Conservation (phyloP, 35 echinoderm and acorn worm genomes). For the Hemicentrotus pulcherrimus region DNA sequence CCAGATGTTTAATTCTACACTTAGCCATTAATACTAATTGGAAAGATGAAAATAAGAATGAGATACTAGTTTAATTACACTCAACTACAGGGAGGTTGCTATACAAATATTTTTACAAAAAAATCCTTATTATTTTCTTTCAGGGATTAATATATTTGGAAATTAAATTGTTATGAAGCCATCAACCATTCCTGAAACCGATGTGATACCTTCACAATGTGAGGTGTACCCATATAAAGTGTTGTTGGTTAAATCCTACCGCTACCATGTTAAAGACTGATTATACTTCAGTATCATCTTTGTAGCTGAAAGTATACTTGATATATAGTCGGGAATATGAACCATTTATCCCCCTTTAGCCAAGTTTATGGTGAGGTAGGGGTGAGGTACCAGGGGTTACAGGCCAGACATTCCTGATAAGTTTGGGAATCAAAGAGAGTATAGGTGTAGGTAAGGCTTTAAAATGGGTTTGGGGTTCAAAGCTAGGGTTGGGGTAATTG, state of each 20-base stretch:
- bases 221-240: background rate
- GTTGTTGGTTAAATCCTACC: background rate
- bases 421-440: background rate
- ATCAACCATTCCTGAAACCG: background rate
- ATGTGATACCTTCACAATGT: background rate
- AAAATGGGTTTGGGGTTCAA: background rate
- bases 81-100: background rate
- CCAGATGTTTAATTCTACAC: background rate
- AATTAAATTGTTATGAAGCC: background rate
- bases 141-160: background rate
- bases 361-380: too few species aligned
- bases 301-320: background rate
- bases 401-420: too few species aligned
- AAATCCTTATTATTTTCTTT: background rate
- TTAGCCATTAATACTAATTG: background rate
- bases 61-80: background rate
- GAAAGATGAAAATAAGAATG: background rate
- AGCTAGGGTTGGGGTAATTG: background rate
- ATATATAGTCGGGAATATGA: background rate
- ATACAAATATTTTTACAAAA: too few species aligned
- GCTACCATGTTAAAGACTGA: background rate
- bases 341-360: too few species aligned
- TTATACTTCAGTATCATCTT: background rate
- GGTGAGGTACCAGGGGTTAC: too few species aligned
- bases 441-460: background rate